A percentile compares a stretch with the other conserved stretches of the same genome.
Conservation (phyloP, 2,797 vertebrate species). For the Coendou prehensilis region DNA sequence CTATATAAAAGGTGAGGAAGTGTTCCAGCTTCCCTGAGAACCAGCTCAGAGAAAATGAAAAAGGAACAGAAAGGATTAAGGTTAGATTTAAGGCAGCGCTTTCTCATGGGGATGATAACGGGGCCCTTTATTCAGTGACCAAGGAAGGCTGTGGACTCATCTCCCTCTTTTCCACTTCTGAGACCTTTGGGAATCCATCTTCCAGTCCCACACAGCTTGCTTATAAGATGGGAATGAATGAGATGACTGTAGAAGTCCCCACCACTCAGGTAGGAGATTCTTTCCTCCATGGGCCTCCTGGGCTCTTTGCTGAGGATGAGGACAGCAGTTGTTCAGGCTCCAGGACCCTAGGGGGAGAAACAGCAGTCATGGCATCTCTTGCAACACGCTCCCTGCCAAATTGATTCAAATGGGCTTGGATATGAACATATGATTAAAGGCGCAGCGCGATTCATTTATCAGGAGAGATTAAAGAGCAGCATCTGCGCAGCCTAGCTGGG, state of each 20-base stretch:
- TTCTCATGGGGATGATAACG: constrained; percentile 64
- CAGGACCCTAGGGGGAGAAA: constrained; percentile 62
- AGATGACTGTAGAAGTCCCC: constrained; percentile 70
- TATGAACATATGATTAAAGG: constrained; percentile 88
- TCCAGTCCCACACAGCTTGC: neutral
- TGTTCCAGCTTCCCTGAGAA: constrained; percentile 66
- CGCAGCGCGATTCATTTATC: constrained; percentile 84
- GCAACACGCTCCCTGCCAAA: constrained; percentile 83
- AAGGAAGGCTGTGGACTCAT: neutral
- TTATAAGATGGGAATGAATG: neutral
- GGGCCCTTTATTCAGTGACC: constrained; percentile 62
- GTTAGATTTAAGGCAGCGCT: constrained; percentile 75
- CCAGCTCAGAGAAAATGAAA: constrained; percentile 68
- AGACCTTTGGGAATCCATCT: constrained; percentile 54
- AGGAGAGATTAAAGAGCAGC: constrained; percentile 86
- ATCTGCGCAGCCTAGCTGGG: constrained; percentile 86
- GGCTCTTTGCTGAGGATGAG: constrained; percentile 63
- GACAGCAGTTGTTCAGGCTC: constrained; percentile 49
- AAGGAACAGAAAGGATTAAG: constrained; percentile 51
- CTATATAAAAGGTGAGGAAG: constrained; percentile 58
- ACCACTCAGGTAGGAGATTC: constrained; percentile 37
- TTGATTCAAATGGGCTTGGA: constrained; percentile 87
- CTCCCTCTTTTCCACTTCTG: neutral
- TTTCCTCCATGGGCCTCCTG: constrained; percentile 17
- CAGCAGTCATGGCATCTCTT: constrained; percentile 80